Conservation (phyloP, 2,888 invertebrate genomes). For the Chouioia cunea region DNA sequence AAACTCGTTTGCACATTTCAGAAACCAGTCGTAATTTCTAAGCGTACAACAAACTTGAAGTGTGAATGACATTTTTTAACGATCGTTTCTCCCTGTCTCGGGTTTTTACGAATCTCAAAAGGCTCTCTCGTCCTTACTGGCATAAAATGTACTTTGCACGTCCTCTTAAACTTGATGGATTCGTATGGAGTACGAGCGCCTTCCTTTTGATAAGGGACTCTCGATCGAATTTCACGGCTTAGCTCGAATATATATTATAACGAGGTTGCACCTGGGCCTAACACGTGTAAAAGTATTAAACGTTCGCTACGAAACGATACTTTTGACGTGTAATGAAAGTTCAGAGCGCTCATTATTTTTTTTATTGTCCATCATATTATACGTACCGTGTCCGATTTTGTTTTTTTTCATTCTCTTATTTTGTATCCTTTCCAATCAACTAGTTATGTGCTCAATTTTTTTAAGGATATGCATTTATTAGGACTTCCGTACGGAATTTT, state of each 20-base stretch:
- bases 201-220: constrained; percentile 3
- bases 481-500: not conserved
- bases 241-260: not conserved
- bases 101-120: no score
- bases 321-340: constrained; percentile 38
- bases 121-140: no score
- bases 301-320: not conserved
- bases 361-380: not conserved
- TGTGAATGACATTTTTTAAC: no score
- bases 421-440: not conserved
- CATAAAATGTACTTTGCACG: constrained; percentile 37
- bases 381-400: not conserved
- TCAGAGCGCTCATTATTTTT: constrained; percentile 7
- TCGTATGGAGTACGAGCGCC: constrained; percentile 9
- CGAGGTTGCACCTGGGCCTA: constrained; percentile 9
- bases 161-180: constrained; percentile 43
- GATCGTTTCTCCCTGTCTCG: no score
- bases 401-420: not conserved
- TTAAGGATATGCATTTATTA: no score
- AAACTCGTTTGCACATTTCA: no score
- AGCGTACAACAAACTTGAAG: no score
- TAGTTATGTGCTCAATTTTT: no score
- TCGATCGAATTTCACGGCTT: constrained; percentile 35
- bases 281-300: no score
- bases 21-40: no score